Percentiles rank a stretch among this genome's conserved stretches.
These are phyloP conservation scores for Pseudomugil gertrudae DNA, from an alignment of 2,797 vertebrate genomes.

Conservation along the genomic window DNA sequence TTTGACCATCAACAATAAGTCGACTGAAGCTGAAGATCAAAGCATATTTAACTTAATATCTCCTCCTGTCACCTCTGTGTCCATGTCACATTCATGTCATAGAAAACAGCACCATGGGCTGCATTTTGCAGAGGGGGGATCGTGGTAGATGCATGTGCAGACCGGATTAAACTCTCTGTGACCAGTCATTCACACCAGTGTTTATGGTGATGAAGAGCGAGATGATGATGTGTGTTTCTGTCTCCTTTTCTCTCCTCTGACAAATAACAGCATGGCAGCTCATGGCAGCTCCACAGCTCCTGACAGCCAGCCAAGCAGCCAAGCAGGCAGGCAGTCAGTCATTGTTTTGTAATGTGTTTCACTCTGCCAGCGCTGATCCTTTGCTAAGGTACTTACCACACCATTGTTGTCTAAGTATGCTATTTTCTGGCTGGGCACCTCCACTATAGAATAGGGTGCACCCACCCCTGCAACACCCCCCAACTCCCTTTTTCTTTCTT, in stretches of 20 bases:
- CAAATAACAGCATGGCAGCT: slow-evolving; percentile 74
- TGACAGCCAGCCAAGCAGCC: slow-evolving; percentile 76
- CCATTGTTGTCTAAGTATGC: slow-evolving; percentile 83
- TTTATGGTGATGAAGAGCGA: slow-evolving; percentile 65
- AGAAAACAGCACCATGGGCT: slow-evolving; percentile 58
- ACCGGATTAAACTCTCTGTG: slow-evolving; percentile 70
- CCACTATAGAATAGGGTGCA: slow-evolving; percentile 73
- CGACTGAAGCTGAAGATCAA: slow-evolving; percentile 3
- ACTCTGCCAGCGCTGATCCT: slow-evolving; percentile 78
- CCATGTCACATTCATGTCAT: slow-evolving; percentile 48
- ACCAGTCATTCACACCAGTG: slow-evolving; percentile 70
- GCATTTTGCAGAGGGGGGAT: slow-evolving; percentile 50
- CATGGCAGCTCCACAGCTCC: slow-evolving; percentile 67
- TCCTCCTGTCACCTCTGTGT: slow-evolving; percentile 27
- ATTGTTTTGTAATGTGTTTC: slow-evolving; percentile 84
- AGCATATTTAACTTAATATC: slow-evolving; percentile 1
- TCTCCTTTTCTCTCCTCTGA: slow-evolving; percentile 69
- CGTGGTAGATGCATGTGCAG: slow-evolving; percentile 63
- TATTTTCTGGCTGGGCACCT: slow-evolving; percentile 83
- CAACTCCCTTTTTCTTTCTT: slow-evolving; percentile 17
- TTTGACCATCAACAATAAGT: background rate
- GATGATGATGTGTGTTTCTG: slow-evolving; percentile 74
- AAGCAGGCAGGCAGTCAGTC: slow-evolving; percentile 75
- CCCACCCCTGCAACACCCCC: slow-evolving; percentile 14
- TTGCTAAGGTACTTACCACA: slow-evolving; percentile 81